These are phyloP conservation scores for Tinea semifulvella DNA, from an alignment of 2,888 invertebrate species.

Conservation along the genomic window DNA sequence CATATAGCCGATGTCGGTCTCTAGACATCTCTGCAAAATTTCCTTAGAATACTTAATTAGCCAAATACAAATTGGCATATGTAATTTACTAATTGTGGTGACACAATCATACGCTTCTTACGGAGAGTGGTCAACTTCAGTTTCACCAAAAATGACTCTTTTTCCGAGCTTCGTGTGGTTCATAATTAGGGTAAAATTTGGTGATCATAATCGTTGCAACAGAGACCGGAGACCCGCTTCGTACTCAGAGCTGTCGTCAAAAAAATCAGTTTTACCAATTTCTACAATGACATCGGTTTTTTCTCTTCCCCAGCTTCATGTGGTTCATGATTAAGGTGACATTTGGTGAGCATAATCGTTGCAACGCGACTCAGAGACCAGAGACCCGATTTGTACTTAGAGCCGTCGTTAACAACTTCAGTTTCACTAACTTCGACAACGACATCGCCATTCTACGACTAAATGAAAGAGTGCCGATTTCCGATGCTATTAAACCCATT, in stretches of 20 bases:
- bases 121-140: too few relatives aligned
- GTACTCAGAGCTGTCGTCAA: conserved; percentile 80
- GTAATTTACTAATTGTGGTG: too few relatives aligned
- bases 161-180: conserved; percentile 90
- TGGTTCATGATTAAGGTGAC: conserved; percentile 93
- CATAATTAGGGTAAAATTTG: conserved; percentile 89
- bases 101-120: too few relatives aligned
- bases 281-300: conserved; percentile 88
- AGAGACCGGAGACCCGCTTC: conserved; percentile 75
- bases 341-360: conserved; percentile 87
- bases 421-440: conserved; percentile 86
- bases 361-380: conserved; percentile 74
- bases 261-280: conserved; percentile 85
- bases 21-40: too few relatives aligned
- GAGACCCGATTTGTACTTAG: conserved; percentile 83
- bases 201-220: conserved; percentile 86
- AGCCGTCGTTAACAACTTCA: conserved; percentile 82
- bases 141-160: too few relatives aligned
- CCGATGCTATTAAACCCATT: conserved; percentile 81
- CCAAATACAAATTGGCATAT: too few relatives aligned
- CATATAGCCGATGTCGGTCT: too few relatives aligned
- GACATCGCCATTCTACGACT: conserved; percentile 85
- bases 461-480: conserved; percentile 82
- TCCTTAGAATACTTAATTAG: too few relatives aligned
- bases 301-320: conserved; percentile 78